A percentile compares a stretch with the other conserved stretches of the same genome.
Conservation (phyloP, 2,888 invertebrate genomes). For the Lymantria dispar region DNA sequence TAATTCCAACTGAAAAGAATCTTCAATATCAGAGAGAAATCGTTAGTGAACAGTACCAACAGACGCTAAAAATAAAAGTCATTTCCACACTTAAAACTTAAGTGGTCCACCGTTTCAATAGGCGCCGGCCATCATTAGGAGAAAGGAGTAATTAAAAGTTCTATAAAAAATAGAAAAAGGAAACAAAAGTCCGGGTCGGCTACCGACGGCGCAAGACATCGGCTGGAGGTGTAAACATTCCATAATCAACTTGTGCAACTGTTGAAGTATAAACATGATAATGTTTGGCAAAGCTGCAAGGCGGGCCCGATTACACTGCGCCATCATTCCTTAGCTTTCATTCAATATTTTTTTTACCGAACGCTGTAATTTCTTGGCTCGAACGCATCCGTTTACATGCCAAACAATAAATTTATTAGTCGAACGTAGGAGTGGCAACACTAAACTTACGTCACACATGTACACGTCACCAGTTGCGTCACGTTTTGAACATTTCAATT, state of each 20-base stretch:
- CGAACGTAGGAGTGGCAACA: conserved; percentile 79
- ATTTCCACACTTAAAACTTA: conserved; percentile 62
- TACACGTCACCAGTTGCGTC: conserved; percentile 71
- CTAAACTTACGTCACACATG: conserved; percentile 67
- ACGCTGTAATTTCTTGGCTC: conserved; percentile 82
- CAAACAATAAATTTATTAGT: conserved; percentile 83
- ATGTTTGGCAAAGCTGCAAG: conserved; percentile 72
- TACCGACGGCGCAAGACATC: conserved; percentile 22
- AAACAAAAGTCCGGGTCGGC: conserved; percentile 35
- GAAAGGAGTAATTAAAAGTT: conserved; percentile 74
- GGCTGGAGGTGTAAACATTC: conserved; percentile 42
- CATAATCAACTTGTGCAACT: conserved; percentile 59
- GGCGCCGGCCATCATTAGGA: conserved; percentile 69
- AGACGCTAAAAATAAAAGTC: conserved; percentile 61
- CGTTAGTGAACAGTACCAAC: conserved; percentile 38
- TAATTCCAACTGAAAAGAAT: conserved; percentile 13
- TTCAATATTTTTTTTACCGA: conserved; percentile 81
- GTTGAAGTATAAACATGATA: conserved; percentile 68
- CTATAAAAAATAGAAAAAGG: conserved; percentile 57
- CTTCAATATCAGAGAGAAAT: conserved; percentile 26
- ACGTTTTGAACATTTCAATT: conserved; percentile 63
- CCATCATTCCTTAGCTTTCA: conserved; percentile 76
- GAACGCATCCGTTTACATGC: conserved; percentile 82
- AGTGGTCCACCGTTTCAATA: conserved; percentile 65
- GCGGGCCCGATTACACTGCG: conserved; percentile 69